These are phyloP conservation scores for Perdita meconis DNA, from an alignment of 2,888 invertebrate genomes.

Conservation along the genomic window DNA sequence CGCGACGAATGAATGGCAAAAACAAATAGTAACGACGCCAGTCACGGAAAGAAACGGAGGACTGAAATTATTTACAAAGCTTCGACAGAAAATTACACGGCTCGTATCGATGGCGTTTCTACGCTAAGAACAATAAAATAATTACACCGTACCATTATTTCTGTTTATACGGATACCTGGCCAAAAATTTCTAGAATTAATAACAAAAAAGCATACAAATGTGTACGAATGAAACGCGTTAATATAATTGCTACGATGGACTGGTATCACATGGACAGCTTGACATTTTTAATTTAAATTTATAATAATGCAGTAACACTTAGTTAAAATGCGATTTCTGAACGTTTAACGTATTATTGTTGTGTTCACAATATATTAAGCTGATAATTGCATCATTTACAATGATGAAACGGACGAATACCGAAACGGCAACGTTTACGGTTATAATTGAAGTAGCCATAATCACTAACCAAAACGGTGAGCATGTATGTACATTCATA, in stretches of 20 bases:
- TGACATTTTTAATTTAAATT: not conserved
- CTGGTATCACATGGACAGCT: too few relatives aligned
- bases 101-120: not conserved
- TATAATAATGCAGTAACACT: not conserved
- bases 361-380: not conserved
- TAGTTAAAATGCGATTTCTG: not conserved
- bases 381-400: not conserved
- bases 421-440: not conserved
- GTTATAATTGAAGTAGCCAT: not conserved
- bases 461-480: not conserved
- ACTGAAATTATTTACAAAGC: not conserved
- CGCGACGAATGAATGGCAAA: constrained; percentile 9
- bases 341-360: not conserved
- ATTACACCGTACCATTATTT: constrained; percentile 58
- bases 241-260: too few relatives aligned
- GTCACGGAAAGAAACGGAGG: not conserved
- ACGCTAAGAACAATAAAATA: constrained; percentile 9
- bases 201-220: not conserved
- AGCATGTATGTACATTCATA: not conserved
- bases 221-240: too few relatives aligned
- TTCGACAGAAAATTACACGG: not conserved
- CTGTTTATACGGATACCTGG: constrained; percentile 44
- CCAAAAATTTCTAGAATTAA: constrained; percentile 19
- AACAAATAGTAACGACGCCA: not conserved
- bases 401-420: not conserved